phyloP scores from a whole-genome alignment of 2,113 vertebrate genomes.

The Fregetta grallaria region DNA sequence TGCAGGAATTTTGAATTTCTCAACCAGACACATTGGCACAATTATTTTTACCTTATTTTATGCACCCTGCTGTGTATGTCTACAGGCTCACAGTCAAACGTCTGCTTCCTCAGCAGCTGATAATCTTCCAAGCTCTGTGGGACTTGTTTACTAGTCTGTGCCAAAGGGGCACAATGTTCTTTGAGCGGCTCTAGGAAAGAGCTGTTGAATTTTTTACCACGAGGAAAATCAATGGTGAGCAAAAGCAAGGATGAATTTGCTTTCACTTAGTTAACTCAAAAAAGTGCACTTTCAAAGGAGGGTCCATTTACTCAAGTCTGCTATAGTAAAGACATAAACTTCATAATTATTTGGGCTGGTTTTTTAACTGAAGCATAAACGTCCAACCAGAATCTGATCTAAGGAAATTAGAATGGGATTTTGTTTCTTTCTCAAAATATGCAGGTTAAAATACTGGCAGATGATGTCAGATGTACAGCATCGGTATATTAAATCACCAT shows the following conservation, averaged over 20 bases:
- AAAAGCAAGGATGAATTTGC: background rate
- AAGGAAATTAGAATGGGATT: background rate
- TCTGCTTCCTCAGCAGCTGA: slow-evolving; percentile 62
- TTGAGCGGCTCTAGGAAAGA: background rate
- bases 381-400: background rate
- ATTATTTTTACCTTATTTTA: slow-evolving; percentile 61
- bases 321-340: background rate
- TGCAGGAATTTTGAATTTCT: slow-evolving; percentile 54
- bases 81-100: slow-evolving; percentile 57
- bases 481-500: background rate
- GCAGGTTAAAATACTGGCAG: background rate
- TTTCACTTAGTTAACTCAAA: background rate
- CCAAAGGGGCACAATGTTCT: slow-evolving; percentile 5
- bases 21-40: slow-evolving; percentile 41
- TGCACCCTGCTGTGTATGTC: slow-evolving; percentile 47
- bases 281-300: background rate
- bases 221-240: background rate
- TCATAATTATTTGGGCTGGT: background rate
- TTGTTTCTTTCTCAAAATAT: background rate
- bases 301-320: background rate
- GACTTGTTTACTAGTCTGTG: slow-evolving; percentile 14
- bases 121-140: slow-evolving; percentile 27
- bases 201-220: slow-evolving; percentile 13
- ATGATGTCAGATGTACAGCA: background rate
- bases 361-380: background rate